These are phyloP conservation scores for Gouania willdenowi DNA, from an alignment of 2,797 vertebrate genomes.

Conservation along the genomic window DNA sequence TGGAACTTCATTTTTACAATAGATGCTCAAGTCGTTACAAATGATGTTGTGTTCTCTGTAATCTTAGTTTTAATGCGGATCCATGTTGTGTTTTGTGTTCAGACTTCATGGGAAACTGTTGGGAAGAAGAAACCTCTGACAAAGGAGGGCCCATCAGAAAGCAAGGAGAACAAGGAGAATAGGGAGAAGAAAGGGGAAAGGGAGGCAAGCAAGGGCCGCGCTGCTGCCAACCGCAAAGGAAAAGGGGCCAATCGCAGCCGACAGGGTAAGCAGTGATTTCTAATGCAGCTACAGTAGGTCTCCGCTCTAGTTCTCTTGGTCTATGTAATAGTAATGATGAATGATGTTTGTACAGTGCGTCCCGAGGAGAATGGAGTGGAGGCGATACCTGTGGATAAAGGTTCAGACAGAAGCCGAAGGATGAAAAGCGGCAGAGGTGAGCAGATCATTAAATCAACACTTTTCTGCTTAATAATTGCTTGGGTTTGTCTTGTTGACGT, in stretches of 20 bases:
- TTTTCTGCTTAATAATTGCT: neutral
- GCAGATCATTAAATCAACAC: conserved; percentile 11
- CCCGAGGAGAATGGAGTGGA: conserved; percentile 93
- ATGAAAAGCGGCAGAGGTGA: conserved; percentile 75
- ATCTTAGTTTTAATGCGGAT: no score
- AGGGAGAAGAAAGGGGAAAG: conserved; percentile 89
- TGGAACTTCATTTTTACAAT: no score
- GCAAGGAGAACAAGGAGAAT: conserved; percentile 93
- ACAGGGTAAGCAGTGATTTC: conserved; percentile 76
- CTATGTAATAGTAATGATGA: no score
- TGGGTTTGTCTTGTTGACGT: conserved; percentile 7
- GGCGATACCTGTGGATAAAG: conserved; percentile 77
- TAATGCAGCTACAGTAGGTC: no score
- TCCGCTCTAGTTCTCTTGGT: no score
- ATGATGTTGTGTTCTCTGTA: no score
- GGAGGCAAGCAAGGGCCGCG: conserved; percentile 83
- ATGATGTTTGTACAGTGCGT: conserved; percentile 67
- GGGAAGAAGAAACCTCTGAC: conserved; percentile 91
- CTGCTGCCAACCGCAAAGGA: conserved; percentile 80
- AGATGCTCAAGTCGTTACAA: no score
- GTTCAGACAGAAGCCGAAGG: conserved; percentile 73
- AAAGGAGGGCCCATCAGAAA: conserved; percentile 81
- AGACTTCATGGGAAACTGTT: conserved; percentile 97
- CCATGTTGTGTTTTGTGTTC: neutral
- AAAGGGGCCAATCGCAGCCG: conserved; percentile 81